Evolutionary conservation across 2,888 invertebrate genomes (phyloP).

Genomic region (Melanotus villosus): DNA sequence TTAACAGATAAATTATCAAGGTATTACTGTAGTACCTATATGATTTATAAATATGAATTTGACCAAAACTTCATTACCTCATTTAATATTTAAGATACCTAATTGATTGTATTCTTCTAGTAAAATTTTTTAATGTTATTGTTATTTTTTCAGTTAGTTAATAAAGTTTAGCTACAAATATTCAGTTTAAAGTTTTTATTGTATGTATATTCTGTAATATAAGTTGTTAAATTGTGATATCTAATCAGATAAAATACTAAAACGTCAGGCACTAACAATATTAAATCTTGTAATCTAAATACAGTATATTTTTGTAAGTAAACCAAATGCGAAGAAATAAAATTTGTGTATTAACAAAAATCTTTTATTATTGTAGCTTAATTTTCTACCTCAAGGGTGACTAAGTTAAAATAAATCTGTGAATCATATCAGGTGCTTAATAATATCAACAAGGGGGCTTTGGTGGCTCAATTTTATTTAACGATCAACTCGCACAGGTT

Average conservation of each 20-base stretch:
- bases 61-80: slow-evolving; percentile 19
- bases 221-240: slow-evolving; percentile 18
- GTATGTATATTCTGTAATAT: not conserved
- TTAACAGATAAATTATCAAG: not conserved
- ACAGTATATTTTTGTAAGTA: slow-evolving; percentile 11
- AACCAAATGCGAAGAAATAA: not conserved
- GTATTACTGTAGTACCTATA: too few relatives aligned
- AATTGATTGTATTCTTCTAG: not conserved
- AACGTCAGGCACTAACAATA: not conserved
- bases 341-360: too few relatives aligned
- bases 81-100: slow-evolving; percentile 2
- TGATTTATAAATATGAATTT: not conserved
- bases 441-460: too few relatives aligned
- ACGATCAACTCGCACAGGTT: too few relatives aligned
- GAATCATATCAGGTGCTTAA: too few relatives aligned
- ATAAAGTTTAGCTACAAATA: not conserved
- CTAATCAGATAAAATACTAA: not conserved
- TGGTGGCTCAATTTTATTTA: too few relatives aligned
- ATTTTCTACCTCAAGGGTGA: too few relatives aligned
- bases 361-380: too few relatives aligned
- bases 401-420: too few relatives aligned
- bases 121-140: not conserved
- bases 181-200: not conserved
- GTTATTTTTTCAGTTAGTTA: not conserved
- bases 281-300: not conserved